A percentile compares a stretch with the other conserved stretches of the same genome.
Evolutionary conservation across 2,888 invertebrate genomes (phyloP).

Genomic region (Himalopsyche anomala): DNA sequence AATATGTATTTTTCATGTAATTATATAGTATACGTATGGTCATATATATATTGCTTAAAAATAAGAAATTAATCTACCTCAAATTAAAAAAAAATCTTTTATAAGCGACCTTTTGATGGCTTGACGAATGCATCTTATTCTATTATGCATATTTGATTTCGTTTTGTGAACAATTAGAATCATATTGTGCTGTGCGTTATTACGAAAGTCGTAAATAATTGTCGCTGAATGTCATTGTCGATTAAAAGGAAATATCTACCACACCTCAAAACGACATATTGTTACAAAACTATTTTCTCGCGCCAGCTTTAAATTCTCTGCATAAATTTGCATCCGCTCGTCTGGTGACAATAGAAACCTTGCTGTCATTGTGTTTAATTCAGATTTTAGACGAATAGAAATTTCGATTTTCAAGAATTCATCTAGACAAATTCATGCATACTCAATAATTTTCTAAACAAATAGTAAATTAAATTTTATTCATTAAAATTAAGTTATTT

Average conservation of each 20-base stretch:
- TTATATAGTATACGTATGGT: too few species aligned
- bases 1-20: too few species aligned
- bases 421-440: not conserved
- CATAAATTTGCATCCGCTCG: constrained; percentile 27
- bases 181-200: not conserved
- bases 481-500: too few species aligned
- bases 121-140: too few species aligned
- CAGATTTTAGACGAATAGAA: not conserved
- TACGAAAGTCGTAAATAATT: not conserved
- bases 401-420: constrained; percentile 7
- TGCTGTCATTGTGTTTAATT: not conserved
- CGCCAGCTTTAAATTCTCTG: constrained; percentile 2
- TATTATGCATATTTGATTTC: not conserved
- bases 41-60: too few species aligned
- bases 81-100: too few species aligned
- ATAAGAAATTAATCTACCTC: too few species aligned
- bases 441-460: too few species aligned
- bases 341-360: not conserved
- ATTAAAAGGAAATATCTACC: constrained; percentile 16
- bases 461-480: too few species aligned
- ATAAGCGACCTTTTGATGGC: too few species aligned
- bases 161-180: not conserved
- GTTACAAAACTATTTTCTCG: constrained; percentile 38
- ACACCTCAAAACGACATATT: not conserved
- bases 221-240: constrained; percentile 14